Base-by-base conservation (phyloP, 2,888 invertebrate genomes). In the Tineola bisselliella region DNA sequence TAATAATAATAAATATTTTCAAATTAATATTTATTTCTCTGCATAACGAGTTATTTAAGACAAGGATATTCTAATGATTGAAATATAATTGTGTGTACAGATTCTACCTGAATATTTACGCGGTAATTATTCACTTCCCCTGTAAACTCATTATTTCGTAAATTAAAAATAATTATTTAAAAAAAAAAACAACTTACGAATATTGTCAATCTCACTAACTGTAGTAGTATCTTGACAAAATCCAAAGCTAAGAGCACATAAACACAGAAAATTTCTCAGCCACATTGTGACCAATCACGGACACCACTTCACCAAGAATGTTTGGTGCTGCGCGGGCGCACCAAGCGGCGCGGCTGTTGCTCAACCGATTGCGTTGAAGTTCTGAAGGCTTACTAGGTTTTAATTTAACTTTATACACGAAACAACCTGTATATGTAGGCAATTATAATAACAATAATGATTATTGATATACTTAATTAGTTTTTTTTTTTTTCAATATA, bases 291-390 rank as follows among this genome's bases (percentile, higher is more conserved):
- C 54, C 25, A 19, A 25, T n/a, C 25, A 25, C 25, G 8, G 12
- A 18, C 54, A 54, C 25, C 54, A 19, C 54, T 54, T 10, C 11
- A 25, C 54, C 17, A 11, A 13, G 54, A 54, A 54, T 54, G 54
- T 12, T 18, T 5, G 12, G 6, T 8, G 48, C 15, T 54, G 54
- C 25, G 25, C n/a, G 10, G 10, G 52, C 52, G 11, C 25, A 25
- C 48, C 13, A n/a, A 48, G 48, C 48, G 38, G 38, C 18, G 15
- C 18, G 17, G 15, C 4, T 25, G 25, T 54, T 54, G 3, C 54
- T n/a, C 25, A 54, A 54, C 54, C 54, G 54, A 54, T 54, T 54
- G 54, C 54, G 54, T 54, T 12, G 17, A 54, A 48, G 10, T n/a
- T 48, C 48, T 48, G 48, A 48, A 48, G 48, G 48, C 15, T 48